Evolutionary conservation across 2,113 vertebrate genomes (phyloP).

Genomic region (human): GRCh38 chr1:151428001-151428500

Average conservation of each 20-base stretch:
- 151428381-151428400: slow-evolving; percentile 90
- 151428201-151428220: slow-evolving; percentile 82
- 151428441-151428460: slow-evolving; percentile 56
- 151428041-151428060: slow-evolving; percentile 64
- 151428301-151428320: slow-evolving; percentile 86
- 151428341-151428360: slow-evolving; percentile 87
- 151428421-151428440: slow-evolving; percentile 57
- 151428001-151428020: slow-evolving; percentile 86
- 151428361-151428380: slow-evolving; percentile 89
- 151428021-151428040: slow-evolving; percentile 58
- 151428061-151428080: slow-evolving; percentile 54
- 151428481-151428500: slow-evolving; percentile 41
- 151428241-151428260: slow-evolving; percentile 83
- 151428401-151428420: slow-evolving; percentile 87
- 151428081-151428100: slow-evolving; percentile 40
- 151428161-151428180: slow-evolving; percentile 82
- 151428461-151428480: slow-evolving; percentile 20
- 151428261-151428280: slow-evolving; percentile 90
- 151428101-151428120: slow-evolving; percentile 69
- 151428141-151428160: slow-evolving; percentile 83
- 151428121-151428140: slow-evolving; percentile 86
- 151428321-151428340: slow-evolving; percentile 81
- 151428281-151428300: slow-evolving; percentile 92
- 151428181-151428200: slow-evolving; percentile 82
- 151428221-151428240: slow-evolving; percentile 85